Evolutionary conservation across 2,888 invertebrate species (phyloP).

Genomic region (Troides helena): DNA sequence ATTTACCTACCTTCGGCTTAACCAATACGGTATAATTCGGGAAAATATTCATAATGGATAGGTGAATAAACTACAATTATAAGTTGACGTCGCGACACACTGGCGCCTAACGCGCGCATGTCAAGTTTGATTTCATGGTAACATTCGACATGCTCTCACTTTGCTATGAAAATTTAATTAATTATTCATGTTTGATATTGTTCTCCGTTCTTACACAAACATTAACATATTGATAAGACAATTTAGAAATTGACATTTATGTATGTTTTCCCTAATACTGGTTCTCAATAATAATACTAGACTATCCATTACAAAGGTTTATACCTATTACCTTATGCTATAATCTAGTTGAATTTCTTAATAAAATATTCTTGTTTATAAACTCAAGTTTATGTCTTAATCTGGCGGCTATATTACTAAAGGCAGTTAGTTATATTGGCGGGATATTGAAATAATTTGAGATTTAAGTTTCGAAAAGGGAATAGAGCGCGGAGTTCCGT

Average conservation of each 20-base stretch:
- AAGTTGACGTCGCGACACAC: conserved; percentile 49
- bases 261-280: too few species aligned
- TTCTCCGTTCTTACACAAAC: too few species aligned
- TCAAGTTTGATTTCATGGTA: conserved; percentile 27
- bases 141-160: neutral
- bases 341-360: too few species aligned
- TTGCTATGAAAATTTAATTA: neutral
- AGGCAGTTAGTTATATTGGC: conserved; percentile 10
- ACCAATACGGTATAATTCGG: neutral
- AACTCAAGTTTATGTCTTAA: neutral
- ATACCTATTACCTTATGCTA: too few species aligned
- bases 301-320: too few species aligned
- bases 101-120: conserved; percentile 46
- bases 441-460: conserved; percentile 39
- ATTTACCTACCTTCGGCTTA: neutral
- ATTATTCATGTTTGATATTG: too few species aligned
- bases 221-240: too few species aligned
- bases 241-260: too few species aligned
- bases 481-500: conserved; percentile 53
- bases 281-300: too few species aligned
- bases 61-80: conserved; percentile 65
- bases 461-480: conserved; percentile 44
- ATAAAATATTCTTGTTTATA: neutral
- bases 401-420: neutral
- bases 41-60: conserved; percentile 31